Percentiles rank a stretch among this genome's conserved stretches.
These are phyloP conservation scores for Sus scrofa DNA, from an alignment of 2,113 vertebrate genomes.

Conservation along the genomic window DNA sequence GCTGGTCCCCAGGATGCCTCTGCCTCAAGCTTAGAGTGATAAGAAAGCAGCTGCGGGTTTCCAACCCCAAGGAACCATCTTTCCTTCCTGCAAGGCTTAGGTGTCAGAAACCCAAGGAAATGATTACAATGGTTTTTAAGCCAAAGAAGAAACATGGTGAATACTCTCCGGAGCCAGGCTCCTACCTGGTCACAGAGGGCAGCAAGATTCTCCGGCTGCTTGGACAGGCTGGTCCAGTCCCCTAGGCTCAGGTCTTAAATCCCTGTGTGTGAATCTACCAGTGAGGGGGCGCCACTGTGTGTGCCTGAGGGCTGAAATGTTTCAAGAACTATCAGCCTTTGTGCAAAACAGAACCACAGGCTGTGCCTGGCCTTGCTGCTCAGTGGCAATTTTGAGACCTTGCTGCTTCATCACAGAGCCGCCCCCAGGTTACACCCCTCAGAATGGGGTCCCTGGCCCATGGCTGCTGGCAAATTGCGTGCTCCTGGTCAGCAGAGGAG, in stretches of 20 bases:
- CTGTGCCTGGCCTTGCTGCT: not conserved
- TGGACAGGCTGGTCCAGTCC: not conserved
- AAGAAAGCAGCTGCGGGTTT: not conserved
- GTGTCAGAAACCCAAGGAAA: not conserved
- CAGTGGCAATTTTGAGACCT: not conserved
- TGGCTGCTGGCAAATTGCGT: rapidly evolving
- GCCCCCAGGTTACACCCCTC: not conserved
- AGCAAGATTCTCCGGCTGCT: not conserved
- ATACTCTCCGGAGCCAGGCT: not conserved
- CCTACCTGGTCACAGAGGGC: not conserved
- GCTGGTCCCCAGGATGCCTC: not conserved
- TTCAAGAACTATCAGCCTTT: not conserved
- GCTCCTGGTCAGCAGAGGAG: not conserved
- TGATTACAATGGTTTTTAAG: not conserved
- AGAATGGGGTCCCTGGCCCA: not conserved
- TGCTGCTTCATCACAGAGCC: not conserved
- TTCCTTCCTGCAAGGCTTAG: not conserved
- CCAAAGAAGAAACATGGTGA: not conserved
- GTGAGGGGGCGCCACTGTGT: not conserved
- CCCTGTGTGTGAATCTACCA: not conserved
- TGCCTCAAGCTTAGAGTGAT: not conserved
- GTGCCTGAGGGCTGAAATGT: not conserved
- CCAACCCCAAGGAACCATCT: not conserved
- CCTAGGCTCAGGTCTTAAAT: not conserved
- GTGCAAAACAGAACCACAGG: not conserved